A percentile compares a stretch with the other conserved stretches of the same genome.
Evolutionary conservation across 2,888 invertebrate species (phyloP).

Genomic region (Epinotia nisella): DNA sequence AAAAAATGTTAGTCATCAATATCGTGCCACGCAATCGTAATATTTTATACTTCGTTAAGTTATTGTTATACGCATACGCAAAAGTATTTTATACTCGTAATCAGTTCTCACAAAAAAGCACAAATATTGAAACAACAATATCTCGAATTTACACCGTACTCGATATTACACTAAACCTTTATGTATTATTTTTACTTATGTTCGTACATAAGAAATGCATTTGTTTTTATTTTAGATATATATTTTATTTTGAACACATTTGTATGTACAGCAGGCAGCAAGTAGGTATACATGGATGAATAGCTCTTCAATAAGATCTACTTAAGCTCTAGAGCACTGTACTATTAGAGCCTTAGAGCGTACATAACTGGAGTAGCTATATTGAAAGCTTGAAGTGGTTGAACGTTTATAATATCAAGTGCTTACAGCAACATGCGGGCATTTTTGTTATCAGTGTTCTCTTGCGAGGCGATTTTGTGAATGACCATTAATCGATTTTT

Average conservation of each 20-base stretch:
- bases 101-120: conserved; percentile 12
- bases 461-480: too few relatives aligned
- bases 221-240: conserved; percentile 7
- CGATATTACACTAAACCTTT: background rate
- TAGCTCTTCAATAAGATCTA: too few relatives aligned
- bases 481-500: too few relatives aligned
- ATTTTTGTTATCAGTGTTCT: too few relatives aligned
- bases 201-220: background rate
- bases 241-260: background rate
- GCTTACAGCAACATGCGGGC: too few relatives aligned
- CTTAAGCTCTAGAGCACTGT: too few relatives aligned
- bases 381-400: too few relatives aligned
- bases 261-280: background rate
- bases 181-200: background rate
- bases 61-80: conserved; percentile 20
- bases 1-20: conserved; percentile 32
- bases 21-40: conserved; percentile 42
- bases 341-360: too few relatives aligned
- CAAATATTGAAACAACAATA: conserved; percentile 2
- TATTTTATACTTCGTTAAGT: conserved; percentile 39
- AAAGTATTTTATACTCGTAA: background rate
- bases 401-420: too few relatives aligned
- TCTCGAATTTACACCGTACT: conserved; percentile 20
- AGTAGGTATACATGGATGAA: background rate
- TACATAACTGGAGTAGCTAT: too few relatives aligned